These are phyloP conservation scores for Poicephalus gulielmi DNA, from an alignment of 2,113 vertebrate species.

Conservation along the genomic window DNA sequence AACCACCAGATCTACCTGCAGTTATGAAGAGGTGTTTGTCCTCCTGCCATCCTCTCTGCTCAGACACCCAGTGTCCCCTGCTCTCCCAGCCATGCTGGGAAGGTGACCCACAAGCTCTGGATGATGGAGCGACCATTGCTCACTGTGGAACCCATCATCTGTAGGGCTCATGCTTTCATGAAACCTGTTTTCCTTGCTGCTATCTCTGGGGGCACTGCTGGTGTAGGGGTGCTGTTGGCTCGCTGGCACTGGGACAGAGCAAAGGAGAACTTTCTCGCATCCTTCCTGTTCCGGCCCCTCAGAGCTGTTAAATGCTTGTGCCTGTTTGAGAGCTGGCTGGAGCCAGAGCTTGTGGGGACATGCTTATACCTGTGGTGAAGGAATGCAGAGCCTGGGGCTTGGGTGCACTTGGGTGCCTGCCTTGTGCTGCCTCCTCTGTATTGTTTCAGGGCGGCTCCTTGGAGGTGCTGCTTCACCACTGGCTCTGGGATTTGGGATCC, in stretches of 20 bases:
- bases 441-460: neutral
- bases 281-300: neutral
- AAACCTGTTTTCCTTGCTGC: neutral
- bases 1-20: neutral
- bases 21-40: neutral
- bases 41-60: neutral
- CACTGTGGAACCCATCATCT: accelerated
- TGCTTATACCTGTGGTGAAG: neutral
- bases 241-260: neutral
- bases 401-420: neutral
- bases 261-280: neutral
- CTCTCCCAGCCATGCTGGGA: neutral
- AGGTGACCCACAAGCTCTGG: neutral
- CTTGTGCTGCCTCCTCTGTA: accelerated
- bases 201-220: accelerated
- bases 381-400: neutral
- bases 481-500: neutral
- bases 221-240: neutral
- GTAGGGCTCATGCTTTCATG: neutral
- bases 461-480: neutral
- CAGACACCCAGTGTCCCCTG: accelerated
- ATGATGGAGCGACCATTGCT: neutral
- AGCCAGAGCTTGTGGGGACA: neutral
- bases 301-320: neutral
- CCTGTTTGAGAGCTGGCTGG: neutral